Evolutionary conservation across 2,888 invertebrate genomes (phyloP).

Genomic region (Sacculina carcini): DNA sequence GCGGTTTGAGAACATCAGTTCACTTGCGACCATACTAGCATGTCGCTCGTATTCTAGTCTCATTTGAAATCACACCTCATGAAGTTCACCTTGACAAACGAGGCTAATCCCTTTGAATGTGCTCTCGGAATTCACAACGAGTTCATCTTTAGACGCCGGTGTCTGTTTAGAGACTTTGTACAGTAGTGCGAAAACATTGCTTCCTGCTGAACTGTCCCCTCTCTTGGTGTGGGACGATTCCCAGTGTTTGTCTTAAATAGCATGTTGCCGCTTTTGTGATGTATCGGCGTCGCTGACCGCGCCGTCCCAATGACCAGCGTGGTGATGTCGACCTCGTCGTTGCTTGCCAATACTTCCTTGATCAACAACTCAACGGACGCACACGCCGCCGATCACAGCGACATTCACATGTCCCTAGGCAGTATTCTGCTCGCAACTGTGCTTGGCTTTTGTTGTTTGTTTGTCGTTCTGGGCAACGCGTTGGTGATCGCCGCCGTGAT

Average conservation of each 20-base stretch:
- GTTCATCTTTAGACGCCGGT: too few relatives aligned
- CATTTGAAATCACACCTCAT: too few relatives aligned
- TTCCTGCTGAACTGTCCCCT: not conserved
- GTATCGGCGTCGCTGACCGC: not conserved
- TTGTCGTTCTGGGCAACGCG: conserved; percentile 82
- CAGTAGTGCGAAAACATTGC: not conserved
- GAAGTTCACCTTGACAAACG: too few relatives aligned
- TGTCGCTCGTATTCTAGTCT: too few relatives aligned
- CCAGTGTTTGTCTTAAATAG: too few relatives aligned
- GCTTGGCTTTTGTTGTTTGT: conserved; percentile 58
- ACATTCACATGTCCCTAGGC: conserved; percentile 8
- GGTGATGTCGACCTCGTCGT: not conserved
- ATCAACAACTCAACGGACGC: not conserved
- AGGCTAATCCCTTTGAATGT: too few relatives aligned
- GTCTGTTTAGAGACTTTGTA: not conserved
- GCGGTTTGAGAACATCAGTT: too few relatives aligned
- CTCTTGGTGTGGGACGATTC: too few relatives aligned
- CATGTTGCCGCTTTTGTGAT: too few relatives aligned
- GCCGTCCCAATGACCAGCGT: not conserved
- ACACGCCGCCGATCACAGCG: conserved; percentile 3
- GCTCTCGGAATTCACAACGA: too few relatives aligned
- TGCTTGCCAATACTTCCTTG: not conserved
- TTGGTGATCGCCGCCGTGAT: conserved; percentile 80
- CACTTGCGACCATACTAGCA: too few relatives aligned
- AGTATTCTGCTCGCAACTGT: conserved; percentile 35